Conservation (phyloP, 1,140 invertebrate species). For the Bicyclus anynana region DNA sequence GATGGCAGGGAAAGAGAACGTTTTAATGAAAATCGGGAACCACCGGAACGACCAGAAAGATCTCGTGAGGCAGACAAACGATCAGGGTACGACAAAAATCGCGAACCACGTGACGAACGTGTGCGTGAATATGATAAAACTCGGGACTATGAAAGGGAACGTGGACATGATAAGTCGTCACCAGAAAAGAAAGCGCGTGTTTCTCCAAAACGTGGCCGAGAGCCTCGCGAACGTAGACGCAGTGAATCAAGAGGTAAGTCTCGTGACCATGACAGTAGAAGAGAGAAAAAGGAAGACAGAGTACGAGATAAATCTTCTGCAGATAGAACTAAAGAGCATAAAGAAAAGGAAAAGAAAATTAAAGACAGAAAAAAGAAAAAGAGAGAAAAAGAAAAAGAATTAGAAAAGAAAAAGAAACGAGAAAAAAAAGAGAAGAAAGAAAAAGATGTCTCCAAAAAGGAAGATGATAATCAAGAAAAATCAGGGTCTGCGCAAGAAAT, state of each 20-base stretch:
- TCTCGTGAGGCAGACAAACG: slow-evolving; percentile 46
- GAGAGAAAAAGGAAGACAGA: slow-evolving; percentile 66
- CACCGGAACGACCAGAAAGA: slow-evolving; percentile 45
- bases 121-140: slow-evolving; percentile 54
- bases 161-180: slow-evolving; percentile 54
- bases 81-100: slow-evolving; percentile 41
- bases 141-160: slow-evolving; percentile 60
- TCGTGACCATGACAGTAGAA: slow-evolving; percentile 48
- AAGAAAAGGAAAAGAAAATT: slow-evolving; percentile 70
- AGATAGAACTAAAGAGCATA: slow-evolving; percentile 60
- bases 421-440: slow-evolving; percentile 75
- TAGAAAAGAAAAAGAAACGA: slow-evolving; percentile 69
- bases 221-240: slow-evolving; percentile 56
- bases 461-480: slow-evolving; percentile 32
- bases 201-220: slow-evolving; percentile 62
- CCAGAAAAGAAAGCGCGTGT: slow-evolving; percentile 58
- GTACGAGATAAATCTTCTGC: slow-evolving; percentile 55
- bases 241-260: slow-evolving; percentile 70
- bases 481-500: slow-evolving; percentile 8
- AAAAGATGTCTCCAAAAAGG: slow-evolving; percentile 51
- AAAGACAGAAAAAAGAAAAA: slow-evolving; percentile 73
- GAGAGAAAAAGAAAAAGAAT: slow-evolving; percentile 70
- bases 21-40: slow-evolving; percentile 50
- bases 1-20: slow-evolving; percentile 56
- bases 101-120: slow-evolving; percentile 53